Conservation (phyloP, 2,113 vertebrate genomes). For the Colistium nudipinnis region DNA sequence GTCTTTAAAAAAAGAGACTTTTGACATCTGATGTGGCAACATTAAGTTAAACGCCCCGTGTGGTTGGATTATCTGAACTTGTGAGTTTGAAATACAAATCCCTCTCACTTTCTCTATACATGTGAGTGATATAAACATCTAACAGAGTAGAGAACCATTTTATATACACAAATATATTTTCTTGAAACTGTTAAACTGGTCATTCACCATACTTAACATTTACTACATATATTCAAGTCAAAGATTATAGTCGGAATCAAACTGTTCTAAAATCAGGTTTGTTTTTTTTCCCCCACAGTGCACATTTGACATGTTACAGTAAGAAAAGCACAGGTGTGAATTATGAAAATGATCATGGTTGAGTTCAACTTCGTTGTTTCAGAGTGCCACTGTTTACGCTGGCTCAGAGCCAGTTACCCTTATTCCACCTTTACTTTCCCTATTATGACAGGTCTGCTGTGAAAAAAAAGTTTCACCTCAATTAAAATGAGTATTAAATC, state of each 20-base stretch:
- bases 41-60: not conserved
- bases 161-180: not conserved
- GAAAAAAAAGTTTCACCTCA: not conserved
- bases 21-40: too few species aligned
- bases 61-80: too few species aligned
- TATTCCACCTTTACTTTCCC: not conserved
- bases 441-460: not conserved
- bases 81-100: too few species aligned
- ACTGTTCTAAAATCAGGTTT: conserved; percentile 1
- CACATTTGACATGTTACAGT: conserved; percentile 1
- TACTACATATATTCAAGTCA: conserved; percentile 16
- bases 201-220: not conserved
- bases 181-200: not conserved
- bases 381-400: not conserved
- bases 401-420: not conserved
- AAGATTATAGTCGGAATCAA: not conserved
- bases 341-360: not conserved
- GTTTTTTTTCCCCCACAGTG: not conserved
- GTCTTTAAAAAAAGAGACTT: too few species aligned
- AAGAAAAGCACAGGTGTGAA: not conserved
- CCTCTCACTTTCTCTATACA: too few species aligned
- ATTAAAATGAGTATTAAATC: too few species aligned
- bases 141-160: not conserved
- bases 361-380: conserved; percentile 3
- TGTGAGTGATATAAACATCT: not conserved